Evolutionary conservation across 2,888 invertebrate genomes (phyloP), one percentile per base, ranked within the genome.

Genomic region (Allygus modestus): DNA sequence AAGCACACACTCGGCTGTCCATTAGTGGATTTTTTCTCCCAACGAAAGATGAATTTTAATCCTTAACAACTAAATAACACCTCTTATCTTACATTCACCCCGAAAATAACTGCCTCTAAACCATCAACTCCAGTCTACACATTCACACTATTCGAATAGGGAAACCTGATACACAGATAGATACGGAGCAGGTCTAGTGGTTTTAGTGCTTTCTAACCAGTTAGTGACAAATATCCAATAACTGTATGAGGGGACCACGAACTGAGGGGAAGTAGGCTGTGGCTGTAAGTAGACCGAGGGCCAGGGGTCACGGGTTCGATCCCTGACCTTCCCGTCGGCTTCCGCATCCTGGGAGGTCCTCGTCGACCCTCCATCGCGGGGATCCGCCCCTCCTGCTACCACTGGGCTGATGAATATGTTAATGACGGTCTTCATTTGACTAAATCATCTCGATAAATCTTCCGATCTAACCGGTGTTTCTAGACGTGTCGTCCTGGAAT

Each of bases 291-390:
- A 28, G 65, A 65, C 65, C 65, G 65, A 15, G 58, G 58, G 5
- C 65, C 65, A 65, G 31, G 65, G 65, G 65, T 65, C 65, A 31
- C 65, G 20, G 65, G 65, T 65, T 65, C 65, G 65, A 65, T 15
- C 26, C 65, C 31, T 65, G 65, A 65, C 65, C 65, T 31, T 23
- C 12, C n/a, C n/a, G n/a, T n/a, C n/a, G n/a, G n/a, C n/a, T 46
- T 46, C 46, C 46, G 46, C 46, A 17, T 7, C 7, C 46, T 46
- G 11, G 11, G 17, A 12, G 17, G 11, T 54, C 54, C 9, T 46
- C 46, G 4, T n/a, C 54, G 54, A 4, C 23, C 54, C 54, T 4
- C 15, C 20, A 1, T 11, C 54, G n/a, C n/a, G n/a, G n/a, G n/a
- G n/a, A n/a, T 51, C 23, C 54, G 20, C 20, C 54, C 54, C 46